phyloP scores from a whole-genome alignment of 2,113 vertebrate species.

The Siphamia tubifer region DNA sequence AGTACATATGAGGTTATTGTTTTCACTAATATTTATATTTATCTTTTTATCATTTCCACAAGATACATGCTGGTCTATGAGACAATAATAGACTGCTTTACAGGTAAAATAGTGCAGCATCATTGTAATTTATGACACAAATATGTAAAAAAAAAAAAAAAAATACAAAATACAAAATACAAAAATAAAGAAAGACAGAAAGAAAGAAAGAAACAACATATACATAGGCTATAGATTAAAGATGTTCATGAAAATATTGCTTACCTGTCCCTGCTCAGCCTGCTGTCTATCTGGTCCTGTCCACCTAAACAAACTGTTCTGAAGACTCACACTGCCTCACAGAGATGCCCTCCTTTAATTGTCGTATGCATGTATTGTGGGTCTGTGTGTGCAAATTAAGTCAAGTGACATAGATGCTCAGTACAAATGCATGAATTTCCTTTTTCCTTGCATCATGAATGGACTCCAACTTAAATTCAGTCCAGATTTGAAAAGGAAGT shows the following conservation, averaged over 20 bases:
- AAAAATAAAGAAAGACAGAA: too few species aligned
- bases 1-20: too few species aligned
- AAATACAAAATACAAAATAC: too few species aligned
- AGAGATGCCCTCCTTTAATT: constrained; percentile 4
- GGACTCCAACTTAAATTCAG: constrained; percentile 23
- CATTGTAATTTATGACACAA: too few species aligned
- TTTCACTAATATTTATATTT: too few species aligned
- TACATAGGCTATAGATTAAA: too few species aligned
- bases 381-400: constrained; percentile 25
- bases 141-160: too few species aligned
- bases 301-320: constrained; percentile 4
- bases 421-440: constrained; percentile 20
- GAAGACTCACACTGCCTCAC: constrained; percentile 14
- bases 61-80: too few species aligned
- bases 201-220: too few species aligned
- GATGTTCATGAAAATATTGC: not conserved
- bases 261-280: constrained; percentile 45
- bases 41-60: too few species aligned
- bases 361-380: constrained; percentile 1
- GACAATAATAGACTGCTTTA: too few species aligned
- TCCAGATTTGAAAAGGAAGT: constrained; percentile 34
- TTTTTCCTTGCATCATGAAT: constrained; percentile 12
- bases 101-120: too few species aligned
- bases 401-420: constrained; percentile 40
- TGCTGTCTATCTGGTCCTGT: constrained; percentile 1